phyloP scores from a whole-genome alignment of 2,113 vertebrate genomes.

The Polyodon spathula region DNA sequence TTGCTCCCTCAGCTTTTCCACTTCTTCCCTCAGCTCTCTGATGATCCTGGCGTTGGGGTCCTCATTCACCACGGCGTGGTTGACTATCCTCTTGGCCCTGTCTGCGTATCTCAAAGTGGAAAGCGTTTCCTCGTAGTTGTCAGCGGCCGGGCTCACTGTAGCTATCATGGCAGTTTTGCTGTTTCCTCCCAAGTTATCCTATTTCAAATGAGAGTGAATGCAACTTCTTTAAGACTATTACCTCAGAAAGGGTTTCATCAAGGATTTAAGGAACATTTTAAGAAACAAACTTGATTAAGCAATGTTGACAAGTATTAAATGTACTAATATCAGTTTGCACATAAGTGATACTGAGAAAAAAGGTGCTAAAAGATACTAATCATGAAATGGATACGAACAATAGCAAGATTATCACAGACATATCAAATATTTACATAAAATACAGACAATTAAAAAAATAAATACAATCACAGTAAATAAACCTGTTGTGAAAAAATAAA shows the following conservation, averaged over 20 bases:
- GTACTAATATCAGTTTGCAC: too few species aligned
- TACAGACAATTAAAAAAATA: too few species aligned
- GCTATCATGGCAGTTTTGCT: slow-evolving; percentile 98
- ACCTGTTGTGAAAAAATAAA: not conserved
- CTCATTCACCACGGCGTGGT: slow-evolving; percentile 92
- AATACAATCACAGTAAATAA: too few species aligned
- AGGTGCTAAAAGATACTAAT: too few species aligned
- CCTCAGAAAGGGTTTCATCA: not conserved
- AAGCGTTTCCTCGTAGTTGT: slow-evolving; percentile 96
- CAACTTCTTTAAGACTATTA: not conserved
- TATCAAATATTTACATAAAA: too few species aligned
- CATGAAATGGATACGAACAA: too few species aligned
- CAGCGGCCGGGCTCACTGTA: slow-evolving; percentile 90
- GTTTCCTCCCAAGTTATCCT: slow-evolving; percentile 97
- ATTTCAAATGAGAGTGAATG: slow-evolving; percentile 19
- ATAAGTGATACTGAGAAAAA: too few species aligned
- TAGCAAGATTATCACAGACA: too few species aligned
- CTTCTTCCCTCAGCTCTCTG: slow-evolving; percentile 88
- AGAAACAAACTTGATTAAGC: too few species aligned
- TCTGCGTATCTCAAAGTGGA: slow-evolving; percentile 91
- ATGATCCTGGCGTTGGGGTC: slow-evolving; percentile 96
- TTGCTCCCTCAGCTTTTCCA: slow-evolving; percentile 88
- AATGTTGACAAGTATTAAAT: too few species aligned
- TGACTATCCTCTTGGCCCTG: slow-evolving; percentile 91
- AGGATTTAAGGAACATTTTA: too few species aligned